A percentile compares a stretch with the other conserved stretches of the same genome.
phyloP scores from a whole-genome alignment of 1,140 invertebrate species.

The Cotesia glomerata region DNA sequence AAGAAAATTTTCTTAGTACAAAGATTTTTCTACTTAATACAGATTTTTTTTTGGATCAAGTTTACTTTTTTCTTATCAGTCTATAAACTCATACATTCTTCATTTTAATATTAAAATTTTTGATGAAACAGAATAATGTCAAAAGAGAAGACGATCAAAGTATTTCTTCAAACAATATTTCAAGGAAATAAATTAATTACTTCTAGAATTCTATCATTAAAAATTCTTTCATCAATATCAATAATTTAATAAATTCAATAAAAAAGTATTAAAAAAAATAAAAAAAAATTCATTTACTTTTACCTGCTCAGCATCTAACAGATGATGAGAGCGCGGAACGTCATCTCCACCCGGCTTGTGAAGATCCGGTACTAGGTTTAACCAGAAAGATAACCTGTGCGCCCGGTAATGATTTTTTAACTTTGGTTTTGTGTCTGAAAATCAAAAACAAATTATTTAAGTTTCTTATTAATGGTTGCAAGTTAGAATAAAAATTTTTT shows the following conservation, averaged over 20 bases:
- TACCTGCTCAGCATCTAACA: constrained; percentile 77
- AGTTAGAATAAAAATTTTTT: neutral
- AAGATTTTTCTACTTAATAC: too few relatives aligned
- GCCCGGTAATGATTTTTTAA: constrained; percentile 94
- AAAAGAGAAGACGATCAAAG: too few relatives aligned
- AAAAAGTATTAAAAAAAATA: constrained; percentile 41
- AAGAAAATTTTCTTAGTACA: too few relatives aligned
- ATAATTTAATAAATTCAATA: neutral
- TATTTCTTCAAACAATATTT: too few relatives aligned
- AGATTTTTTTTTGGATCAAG: too few relatives aligned
- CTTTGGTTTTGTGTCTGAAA: constrained; percentile 83
- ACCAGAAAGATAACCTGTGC: constrained; percentile 93
- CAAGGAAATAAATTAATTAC: too few relatives aligned
- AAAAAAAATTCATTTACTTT: constrained; percentile 34
- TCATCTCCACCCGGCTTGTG: constrained; percentile 87
- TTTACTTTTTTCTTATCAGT: too few relatives aligned
- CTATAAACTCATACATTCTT: too few relatives aligned
- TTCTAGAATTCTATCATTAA: too few relatives aligned
- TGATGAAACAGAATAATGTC: too few relatives aligned
- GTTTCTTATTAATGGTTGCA: neutral
- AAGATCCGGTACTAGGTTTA: constrained; percentile 93
- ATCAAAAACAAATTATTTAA: constrained; percentile 31
- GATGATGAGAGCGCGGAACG: constrained; percentile 84
- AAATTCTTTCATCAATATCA: too few relatives aligned
- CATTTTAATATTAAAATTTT: too few relatives aligned